Evolutionary conservation across 2,888 invertebrate species (phyloP), one percentile per base, ranked within the genome.

Genomic region (Patella ulyssiponensis): DNA sequence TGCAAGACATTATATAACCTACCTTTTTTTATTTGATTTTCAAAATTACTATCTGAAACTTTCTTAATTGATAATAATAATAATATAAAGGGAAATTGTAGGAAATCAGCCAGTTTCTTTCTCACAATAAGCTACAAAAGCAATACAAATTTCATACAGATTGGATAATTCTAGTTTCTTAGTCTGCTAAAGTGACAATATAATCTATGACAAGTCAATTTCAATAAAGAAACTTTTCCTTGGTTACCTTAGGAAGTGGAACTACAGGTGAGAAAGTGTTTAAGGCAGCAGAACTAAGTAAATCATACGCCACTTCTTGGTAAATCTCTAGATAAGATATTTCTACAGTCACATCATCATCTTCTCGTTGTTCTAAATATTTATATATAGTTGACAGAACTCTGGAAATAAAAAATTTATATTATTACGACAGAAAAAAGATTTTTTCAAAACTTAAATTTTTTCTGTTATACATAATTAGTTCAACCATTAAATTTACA

Each of bases 251-350:
- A n/a, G 90, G 88, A 77, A 90, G 89, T 52, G 88, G 87, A 53
- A 88, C 86, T 23, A 89, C 87, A 74, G 84, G 82, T 0, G 88
- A 87, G 58, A 83, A 79, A 44, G 83, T 83, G 44, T 44, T 44
- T 75, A 88, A 85, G 54, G 87, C 84, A 9, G 87, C 85, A 1
- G 89, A 83, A 79, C 86, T 89, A 11, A 90, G 85, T 11, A 90
- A 84, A 80, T 90, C 90, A 84, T 89, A 90, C 5, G 89, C 90
- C 5, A 89, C 85, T 79, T 90, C 90, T 78, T 90, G 89, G 79
- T 90, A 90, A 64, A 90, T 90, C 79, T 90, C 90, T 74, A 90
- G 83, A 83, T 87, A 90, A 0, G 90, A 90, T 53, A 90, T 83
- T 75, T 90, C 88, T 15, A 90, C 83, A 70, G 85, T 85, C 17